A percentile compares a stretch with the other conserved stretches of the same genome.
phyloP scores from a whole-genome alignment of 2,888 invertebrate species.

The Crioceris asparagi region DNA sequence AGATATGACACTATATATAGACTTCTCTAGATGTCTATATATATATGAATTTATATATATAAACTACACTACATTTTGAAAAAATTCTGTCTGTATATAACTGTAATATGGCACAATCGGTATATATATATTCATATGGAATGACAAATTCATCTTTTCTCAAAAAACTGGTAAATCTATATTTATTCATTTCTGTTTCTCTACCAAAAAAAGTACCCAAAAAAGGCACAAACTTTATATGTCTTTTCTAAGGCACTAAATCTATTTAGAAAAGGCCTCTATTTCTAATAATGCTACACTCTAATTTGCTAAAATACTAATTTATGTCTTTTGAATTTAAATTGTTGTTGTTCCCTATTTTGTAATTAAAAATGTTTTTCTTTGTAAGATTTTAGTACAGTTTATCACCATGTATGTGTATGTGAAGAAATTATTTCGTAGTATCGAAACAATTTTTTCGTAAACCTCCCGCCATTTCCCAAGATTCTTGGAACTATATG shows the following conservation, averaged over 20 bases:
- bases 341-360: conserved; percentile 22
- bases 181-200: conserved; percentile 13
- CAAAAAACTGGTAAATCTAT: conserved; percentile 16
- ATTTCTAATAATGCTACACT: conserved; percentile 18
- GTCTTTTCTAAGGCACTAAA: conserved; percentile 39
- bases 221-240: conserved; percentile 32
- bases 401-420: too few relatives aligned
- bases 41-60: conserved; percentile 19
- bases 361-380: conserved; percentile 4
- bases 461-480: too few relatives aligned
- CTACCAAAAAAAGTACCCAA: conserved; percentile 24
- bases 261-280: conserved; percentile 32
- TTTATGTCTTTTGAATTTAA: conserved; percentile 19
- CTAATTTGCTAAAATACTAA: conserved; percentile 20
- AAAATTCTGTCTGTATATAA: conserved; percentile 16
- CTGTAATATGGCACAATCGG: conserved; percentile 25
- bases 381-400: too few relatives aligned
- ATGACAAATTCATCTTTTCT: conserved; percentile 19
- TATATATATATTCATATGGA: conserved; percentile 22
- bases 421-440: too few relatives aligned
- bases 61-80: conserved; percentile 16
- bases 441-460: too few relatives aligned
- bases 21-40: conserved; percentile 13
- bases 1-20: conserved; percentile 24
- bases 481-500: too few relatives aligned